A percentile compares a stretch with the other conserved stretches of the same genome.
phyloP scores from a whole-genome alignment of 2,888 invertebrate species.

The Ophion costatus region DNA sequence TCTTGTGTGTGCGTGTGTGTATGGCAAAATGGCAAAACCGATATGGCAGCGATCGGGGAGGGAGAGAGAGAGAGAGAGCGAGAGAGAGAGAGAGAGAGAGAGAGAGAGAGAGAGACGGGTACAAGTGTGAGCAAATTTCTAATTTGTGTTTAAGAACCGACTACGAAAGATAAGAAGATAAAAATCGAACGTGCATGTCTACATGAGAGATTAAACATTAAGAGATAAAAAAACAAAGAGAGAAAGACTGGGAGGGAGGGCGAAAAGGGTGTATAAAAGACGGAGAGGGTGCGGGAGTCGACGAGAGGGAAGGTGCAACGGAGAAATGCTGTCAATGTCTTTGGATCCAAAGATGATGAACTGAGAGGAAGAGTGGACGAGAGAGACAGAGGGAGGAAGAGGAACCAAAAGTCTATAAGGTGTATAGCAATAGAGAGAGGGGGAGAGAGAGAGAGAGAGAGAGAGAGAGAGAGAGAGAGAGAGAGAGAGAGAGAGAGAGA shows the following conservation, averaged over 20 bases:
- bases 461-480: background rate
- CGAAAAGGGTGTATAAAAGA: background rate
- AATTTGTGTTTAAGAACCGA: background rate
- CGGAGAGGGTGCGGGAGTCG: conserved; percentile 6
- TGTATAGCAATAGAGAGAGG: background rate
- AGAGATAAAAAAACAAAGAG: background rate
- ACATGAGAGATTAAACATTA: background rate
- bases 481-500: conserved; percentile 1
- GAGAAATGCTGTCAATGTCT: conserved; percentile 21
- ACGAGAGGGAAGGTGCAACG: conserved; percentile 37
- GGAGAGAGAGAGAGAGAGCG: conserved; percentile 13
- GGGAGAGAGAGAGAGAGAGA: background rate
- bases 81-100: conserved; percentile 1
- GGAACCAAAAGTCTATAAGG: background rate
- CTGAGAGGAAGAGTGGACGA: background rate
- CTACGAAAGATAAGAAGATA: conserved; percentile 23
- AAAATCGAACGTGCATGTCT: conserved; percentile 3
- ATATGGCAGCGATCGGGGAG: background rate
- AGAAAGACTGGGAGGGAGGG: background rate
- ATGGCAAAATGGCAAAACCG: background rate
- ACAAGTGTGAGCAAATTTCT: conserved; percentile 28
- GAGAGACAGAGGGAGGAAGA: background rate
- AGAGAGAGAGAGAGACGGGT: background rate
- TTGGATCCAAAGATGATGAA: background rate
- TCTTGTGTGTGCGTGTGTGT: background rate